Percentiles rank a stretch among this genome's conserved stretches.
Conservation (phyloP, 1,140 invertebrate genomes). For the Stegodyphus dumicola region DNA sequence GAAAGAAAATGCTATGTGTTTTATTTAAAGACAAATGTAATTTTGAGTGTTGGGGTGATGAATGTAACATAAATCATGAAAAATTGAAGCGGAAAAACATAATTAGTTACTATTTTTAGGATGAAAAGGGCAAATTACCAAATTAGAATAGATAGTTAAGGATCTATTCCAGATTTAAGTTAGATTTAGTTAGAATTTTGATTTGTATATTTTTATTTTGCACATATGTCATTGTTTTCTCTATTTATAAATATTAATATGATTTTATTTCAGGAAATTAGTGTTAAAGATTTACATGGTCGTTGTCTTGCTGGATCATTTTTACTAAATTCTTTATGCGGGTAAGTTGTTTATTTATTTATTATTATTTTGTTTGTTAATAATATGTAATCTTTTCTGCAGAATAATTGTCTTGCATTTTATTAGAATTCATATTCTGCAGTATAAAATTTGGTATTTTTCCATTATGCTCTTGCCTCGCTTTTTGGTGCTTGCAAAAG, state of each 20-base stretch:
- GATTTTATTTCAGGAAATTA: conserved; percentile 76
- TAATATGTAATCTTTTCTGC: not conserved
- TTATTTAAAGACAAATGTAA: no score
- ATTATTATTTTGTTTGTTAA: conserved; percentile 27
- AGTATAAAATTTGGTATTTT: not conserved
- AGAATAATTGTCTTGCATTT: not conserved
- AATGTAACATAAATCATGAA: no score
- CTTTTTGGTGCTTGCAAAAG: not conserved
- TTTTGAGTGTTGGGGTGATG: no score
- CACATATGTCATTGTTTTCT: no score
- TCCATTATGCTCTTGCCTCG: not conserved
- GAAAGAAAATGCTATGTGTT: no score
- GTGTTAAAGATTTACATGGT: conserved; percentile 82
- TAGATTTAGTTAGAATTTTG: no score
- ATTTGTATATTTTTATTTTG: no score
- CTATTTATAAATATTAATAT: not conserved
- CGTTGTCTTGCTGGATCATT: conserved; percentile 79
- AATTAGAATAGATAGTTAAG: no score
- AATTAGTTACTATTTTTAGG: no score
- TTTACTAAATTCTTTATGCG: conserved; percentile 63
- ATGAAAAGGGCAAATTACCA: no score
- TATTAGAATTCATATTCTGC: not conserved
- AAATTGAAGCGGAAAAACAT: no score
- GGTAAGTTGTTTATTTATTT: conserved; percentile 61
- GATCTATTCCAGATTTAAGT: no score